These are phyloP conservation scores for Drosophila seclusa DNA, from an alignment of 2,888 invertebrate genomes.

Conservation along the genomic window DNA sequence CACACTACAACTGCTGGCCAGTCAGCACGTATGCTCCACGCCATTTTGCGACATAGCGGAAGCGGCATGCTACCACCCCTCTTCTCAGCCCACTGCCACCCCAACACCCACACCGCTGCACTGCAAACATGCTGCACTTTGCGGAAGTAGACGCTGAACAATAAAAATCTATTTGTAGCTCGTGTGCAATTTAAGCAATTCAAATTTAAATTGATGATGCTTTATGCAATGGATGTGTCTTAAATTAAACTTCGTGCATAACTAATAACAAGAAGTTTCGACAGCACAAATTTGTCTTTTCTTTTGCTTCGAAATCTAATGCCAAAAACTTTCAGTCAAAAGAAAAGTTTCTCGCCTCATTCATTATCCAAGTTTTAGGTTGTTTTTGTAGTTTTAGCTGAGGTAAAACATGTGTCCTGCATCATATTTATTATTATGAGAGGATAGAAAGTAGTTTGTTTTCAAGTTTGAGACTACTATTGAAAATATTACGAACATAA, in stretches of 20 bases:
- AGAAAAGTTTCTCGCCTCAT: slow-evolving; percentile 5
- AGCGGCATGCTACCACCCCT: slow-evolving; percentile 17
- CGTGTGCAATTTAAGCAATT: slow-evolving; percentile 30
- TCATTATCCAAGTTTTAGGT: slow-evolving; percentile 17
- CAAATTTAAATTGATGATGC: slow-evolving; percentile 39
- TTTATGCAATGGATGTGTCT: background rate
- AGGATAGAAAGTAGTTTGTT: background rate
- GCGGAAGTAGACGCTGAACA: slow-evolving; percentile 43
- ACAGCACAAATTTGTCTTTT: background rate
- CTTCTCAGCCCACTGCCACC: background rate
- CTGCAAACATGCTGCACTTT: slow-evolving; percentile 14
- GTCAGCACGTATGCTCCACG: slow-evolving; percentile 54
- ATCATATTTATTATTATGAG: slow-evolving; percentile 6
- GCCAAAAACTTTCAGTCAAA: background rate
- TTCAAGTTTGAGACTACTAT: slow-evolving; percentile 3
- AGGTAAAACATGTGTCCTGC: slow-evolving; percentile 1
- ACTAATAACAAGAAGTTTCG: slow-evolving; percentile 2
- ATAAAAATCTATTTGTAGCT: slow-evolving; percentile 26
- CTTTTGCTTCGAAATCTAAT: background rate
- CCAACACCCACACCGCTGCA: background rate
- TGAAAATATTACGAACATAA: background rate
- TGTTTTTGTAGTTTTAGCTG: slow-evolving; percentile 3
- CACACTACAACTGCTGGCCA: slow-evolving; percentile 6
- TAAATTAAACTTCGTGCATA: background rate
- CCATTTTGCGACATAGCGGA: slow-evolving; percentile 53